These are phyloP conservation scores for Cyanistes caeruleus DNA, from an alignment of 2,113 vertebrate species.

Conservation along the genomic window DNA sequence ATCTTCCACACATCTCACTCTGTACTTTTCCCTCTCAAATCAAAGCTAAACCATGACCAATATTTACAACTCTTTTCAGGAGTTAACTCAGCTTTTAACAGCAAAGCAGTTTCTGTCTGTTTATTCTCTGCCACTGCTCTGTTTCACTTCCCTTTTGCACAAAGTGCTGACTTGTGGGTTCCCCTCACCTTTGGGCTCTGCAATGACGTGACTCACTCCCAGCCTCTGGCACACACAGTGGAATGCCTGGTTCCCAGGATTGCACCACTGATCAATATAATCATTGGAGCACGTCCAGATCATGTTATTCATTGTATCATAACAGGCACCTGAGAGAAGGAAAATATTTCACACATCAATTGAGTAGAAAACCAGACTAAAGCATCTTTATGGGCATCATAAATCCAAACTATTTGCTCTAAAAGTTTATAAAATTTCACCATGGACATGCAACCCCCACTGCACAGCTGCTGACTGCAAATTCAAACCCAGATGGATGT, in stretches of 20 bases:
- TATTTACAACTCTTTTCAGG: background rate
- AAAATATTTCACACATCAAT: background rate
- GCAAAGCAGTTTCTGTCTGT: background rate
- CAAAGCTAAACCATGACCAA: background rate
- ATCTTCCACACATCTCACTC: background rate
- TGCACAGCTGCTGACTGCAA: background rate
- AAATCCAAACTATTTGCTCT: background rate
- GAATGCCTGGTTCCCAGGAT: slow-evolving; percentile 97
- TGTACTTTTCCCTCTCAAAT: background rate
- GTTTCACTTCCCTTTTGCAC: background rate
- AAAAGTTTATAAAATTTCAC: background rate
- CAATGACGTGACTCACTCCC: slow-evolving; percentile 92
- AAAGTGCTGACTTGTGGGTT: background rate
- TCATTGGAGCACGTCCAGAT: slow-evolving; percentile 98
- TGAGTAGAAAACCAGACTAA: background rate
- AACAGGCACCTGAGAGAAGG: slow-evolving; percentile 86
- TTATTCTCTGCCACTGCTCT: background rate
- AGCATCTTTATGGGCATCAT: background rate
- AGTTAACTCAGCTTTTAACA: background rate
- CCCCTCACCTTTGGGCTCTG: slow-evolving; percentile 89
- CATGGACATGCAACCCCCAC: accelerated
- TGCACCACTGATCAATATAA: slow-evolving; percentile 98
- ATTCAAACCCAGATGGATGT: background rate
- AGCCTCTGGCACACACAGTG: slow-evolving; percentile 97
- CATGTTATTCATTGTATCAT: slow-evolving; percentile 96